Evolutionary conservation across 2,888 invertebrate species (phyloP).

Genomic region (Rhagophthalmus giganteus): DNA sequence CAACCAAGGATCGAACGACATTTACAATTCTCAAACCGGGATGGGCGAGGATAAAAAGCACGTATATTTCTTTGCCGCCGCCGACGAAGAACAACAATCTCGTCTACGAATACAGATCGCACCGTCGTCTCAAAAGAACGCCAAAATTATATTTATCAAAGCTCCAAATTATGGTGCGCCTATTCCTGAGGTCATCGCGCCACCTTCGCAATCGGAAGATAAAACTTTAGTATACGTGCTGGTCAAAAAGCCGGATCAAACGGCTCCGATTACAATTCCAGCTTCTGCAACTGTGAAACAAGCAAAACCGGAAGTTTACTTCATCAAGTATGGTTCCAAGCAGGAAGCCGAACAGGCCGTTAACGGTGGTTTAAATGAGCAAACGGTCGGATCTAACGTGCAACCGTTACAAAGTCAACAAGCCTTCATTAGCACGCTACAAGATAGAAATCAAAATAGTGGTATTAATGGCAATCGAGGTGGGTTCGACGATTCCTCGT

Average conservation of each 20-base stretch:
- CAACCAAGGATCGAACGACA: background rate
- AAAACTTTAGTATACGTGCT: conserved; percentile 51
- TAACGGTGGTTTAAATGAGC: conserved; percentile 14
- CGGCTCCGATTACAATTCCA: conserved; percentile 74
- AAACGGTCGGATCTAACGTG: background rate
- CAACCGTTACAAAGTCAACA: background rate
- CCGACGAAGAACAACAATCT: conserved; percentile 44
- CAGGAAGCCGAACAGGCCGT: conserved; percentile 37
- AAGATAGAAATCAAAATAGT: background rate
- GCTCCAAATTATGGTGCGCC: conserved; percentile 45
- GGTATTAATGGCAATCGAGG: background rate
- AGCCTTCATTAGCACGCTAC: conserved; percentile 1
- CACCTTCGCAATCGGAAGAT: conserved; percentile 41
- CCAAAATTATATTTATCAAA: conserved; percentile 57
- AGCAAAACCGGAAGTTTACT: conserved; percentile 86
- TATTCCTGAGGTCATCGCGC: conserved; percentile 40
- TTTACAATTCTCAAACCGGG: background rate
- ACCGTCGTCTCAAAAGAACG: conserved; percentile 50
- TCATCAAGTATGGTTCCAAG: conserved; percentile 72
- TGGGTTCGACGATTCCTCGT: background rate
- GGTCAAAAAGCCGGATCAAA: conserved; percentile 69
- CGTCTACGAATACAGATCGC: conserved; percentile 35
- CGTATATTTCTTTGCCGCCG: conserved; percentile 47
- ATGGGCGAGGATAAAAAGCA: background rate
- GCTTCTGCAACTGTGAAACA: conserved; percentile 76